phyloP scores from a whole-genome alignment of 2,888 invertebrate genomes.

The Clusia tigrina region DNA sequence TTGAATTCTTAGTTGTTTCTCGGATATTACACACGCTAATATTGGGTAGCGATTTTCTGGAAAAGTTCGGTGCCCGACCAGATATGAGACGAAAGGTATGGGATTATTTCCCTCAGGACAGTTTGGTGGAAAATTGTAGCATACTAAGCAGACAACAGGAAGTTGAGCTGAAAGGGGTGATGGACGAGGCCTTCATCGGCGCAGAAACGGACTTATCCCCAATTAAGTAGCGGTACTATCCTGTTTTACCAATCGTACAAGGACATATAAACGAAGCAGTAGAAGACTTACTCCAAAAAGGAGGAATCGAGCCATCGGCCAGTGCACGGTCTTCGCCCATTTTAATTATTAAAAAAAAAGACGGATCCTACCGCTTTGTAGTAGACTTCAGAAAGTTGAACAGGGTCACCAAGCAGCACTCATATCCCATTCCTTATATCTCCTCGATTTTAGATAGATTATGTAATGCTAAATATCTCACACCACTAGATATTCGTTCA shows the following conservation, averaged over 20 bases:
- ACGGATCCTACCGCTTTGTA: conserved; percentile 37
- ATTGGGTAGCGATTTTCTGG: conserved; percentile 23
- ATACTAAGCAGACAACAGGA: too few species aligned
- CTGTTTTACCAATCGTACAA: conserved; percentile 39
- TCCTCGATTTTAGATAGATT: conserved; percentile 12
- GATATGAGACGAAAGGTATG: conserved; percentile 10
- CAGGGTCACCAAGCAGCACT: conserved; percentile 15
- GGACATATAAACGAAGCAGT: conserved; percentile 36
- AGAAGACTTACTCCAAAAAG: conserved; percentile 36
- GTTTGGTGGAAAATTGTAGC: neutral
- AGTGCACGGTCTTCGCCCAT: conserved; percentile 36
- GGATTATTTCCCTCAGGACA: neutral
- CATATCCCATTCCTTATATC: conserved; percentile 7
- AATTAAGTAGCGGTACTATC: conserved; percentile 39
- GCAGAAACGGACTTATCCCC: conserved; percentile 21
- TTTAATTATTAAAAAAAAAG: conserved; percentile 38
- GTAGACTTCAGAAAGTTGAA: conserved; percentile 38
- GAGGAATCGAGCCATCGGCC: conserved; percentile 37
- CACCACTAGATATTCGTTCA: conserved; percentile 12
- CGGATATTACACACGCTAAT: conserved; percentile 16
- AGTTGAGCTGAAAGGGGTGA: neutral
- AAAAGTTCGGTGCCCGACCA: conserved; percentile 10
- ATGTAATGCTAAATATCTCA: conserved; percentile 12
- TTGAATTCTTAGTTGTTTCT: neutral
- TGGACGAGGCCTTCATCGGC: neutral